Evolutionary conservation across 2,888 invertebrate species (phyloP).

Genomic region (Eupithecia vulgata): DNA sequence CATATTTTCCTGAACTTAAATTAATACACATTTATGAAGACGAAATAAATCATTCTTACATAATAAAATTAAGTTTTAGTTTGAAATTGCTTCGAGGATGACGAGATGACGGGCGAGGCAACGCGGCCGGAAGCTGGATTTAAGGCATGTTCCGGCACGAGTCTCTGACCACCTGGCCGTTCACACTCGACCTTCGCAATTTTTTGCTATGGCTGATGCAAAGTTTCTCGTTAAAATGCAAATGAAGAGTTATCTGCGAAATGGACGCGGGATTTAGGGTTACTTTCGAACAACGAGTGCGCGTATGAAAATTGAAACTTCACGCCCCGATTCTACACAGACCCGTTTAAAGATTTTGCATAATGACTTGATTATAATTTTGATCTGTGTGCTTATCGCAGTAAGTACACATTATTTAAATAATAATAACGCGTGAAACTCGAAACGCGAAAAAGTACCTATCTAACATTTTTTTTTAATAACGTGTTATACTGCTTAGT

Average conservation of each 20-base stretch:
- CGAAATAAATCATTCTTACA: background rate
- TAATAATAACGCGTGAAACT: conserved; percentile 62
- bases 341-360: conserved; percentile 74
- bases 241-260: conserved; percentile 79
- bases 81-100: conserved; percentile 20
- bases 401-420: conserved; percentile 63
- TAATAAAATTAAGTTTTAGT: conserved; percentile 1
- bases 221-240: conserved; percentile 83
- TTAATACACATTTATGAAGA: background rate
- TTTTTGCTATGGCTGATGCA: conserved; percentile 78
- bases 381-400: conserved; percentile 63
- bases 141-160: conserved; percentile 61
- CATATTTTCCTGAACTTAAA: background rate
- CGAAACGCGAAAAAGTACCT: conserved; percentile 57
- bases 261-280: conserved; percentile 71
- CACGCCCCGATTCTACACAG: conserved; percentile 67
- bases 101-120: conserved; percentile 11
- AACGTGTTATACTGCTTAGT: conserved; percentile 66
- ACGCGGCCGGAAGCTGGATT: conserved; percentile 48
- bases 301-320: conserved; percentile 71
- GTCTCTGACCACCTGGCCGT: conserved; percentile 70
- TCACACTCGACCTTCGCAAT: conserved; percentile 74
- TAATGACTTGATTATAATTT: conserved; percentile 70
- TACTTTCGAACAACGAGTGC: conserved; percentile 68
- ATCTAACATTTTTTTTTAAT: conserved; percentile 60